These are phyloP conservation scores for Artemia franciscana DNA, from an alignment of 1,140 invertebrate genomes.

Conservation along the genomic window DNA sequence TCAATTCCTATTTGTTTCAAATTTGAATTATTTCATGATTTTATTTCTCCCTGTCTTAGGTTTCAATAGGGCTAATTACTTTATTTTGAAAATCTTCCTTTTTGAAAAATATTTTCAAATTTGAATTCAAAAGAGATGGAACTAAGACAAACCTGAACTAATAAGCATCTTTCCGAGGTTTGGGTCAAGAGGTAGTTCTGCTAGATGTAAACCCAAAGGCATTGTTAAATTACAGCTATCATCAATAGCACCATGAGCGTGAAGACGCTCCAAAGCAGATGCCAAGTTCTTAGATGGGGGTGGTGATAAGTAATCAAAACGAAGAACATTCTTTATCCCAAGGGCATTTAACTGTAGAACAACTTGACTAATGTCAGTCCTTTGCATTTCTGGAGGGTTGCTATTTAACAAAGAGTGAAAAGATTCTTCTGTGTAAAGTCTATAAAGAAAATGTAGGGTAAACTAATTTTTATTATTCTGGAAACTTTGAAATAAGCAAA, in stretches of 20 bases:
- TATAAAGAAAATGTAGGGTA: slow-evolving; percentile 18
- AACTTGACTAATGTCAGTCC: slow-evolving; percentile 59
- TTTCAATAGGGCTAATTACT: too few relatives aligned
- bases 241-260: slow-evolving; percentile 54
- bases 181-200: slow-evolving; percentile 73
- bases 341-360: slow-evolving; percentile 83
- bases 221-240: slow-evolving; percentile 50
- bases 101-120: slow-evolving; percentile 2
- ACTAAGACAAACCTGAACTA: slow-evolving; percentile 32
- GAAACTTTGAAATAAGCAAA: background rate
- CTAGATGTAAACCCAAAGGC: slow-evolving; percentile 59
- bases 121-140: background rate
- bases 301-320: slow-evolving; percentile 60
- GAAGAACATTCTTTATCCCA: slow-evolving; percentile 68
- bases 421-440: slow-evolving; percentile 46
- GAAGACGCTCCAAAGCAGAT: slow-evolving; percentile 60
- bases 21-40: too few relatives aligned
- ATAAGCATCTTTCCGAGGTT: slow-evolving; percentile 70
- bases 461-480: slow-evolving; percentile 4
- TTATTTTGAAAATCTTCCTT: background rate
- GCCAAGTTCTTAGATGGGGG: slow-evolving; percentile 76
- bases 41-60: too few relatives aligned
- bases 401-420: slow-evolving; percentile 39
- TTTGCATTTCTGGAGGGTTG: slow-evolving; percentile 75
- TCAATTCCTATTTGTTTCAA: too few relatives aligned